Evolutionary conservation across 2,888 invertebrate genomes (phyloP).

Genomic region (Apamea anceps): DNA sequence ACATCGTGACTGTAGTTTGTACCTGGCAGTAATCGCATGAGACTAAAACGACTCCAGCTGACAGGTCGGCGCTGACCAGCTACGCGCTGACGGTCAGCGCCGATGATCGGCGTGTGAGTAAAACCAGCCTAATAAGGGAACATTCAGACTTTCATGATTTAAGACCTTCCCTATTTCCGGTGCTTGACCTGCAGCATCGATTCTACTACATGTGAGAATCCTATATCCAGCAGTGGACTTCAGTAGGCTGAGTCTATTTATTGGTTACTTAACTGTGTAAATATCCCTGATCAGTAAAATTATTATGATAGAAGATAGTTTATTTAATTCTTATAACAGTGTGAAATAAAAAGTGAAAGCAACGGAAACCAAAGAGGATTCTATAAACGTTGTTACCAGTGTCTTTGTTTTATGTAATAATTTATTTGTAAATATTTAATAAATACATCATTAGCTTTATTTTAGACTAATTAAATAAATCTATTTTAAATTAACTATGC

Average conservation of each 20-base stretch:
- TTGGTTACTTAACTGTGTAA: neutral
- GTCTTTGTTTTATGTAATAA: conserved; percentile 45
- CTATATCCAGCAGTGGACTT: neutral
- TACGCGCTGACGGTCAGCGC: too few relatives aligned
- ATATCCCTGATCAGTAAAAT: neutral
- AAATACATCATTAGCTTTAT: conserved; percentile 8
- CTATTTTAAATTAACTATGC: neutral
- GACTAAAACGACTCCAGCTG: too few relatives aligned
- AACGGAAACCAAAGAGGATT: conserved; percentile 61
- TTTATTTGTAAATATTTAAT: conserved; percentile 60
- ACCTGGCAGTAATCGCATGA: too few relatives aligned
- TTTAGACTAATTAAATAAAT: conserved; percentile 28
- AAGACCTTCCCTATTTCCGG: too few relatives aligned
- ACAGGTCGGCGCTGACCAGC: too few relatives aligned
- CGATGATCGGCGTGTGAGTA: too few relatives aligned
- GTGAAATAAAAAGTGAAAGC: neutral
- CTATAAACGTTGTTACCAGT: conserved; percentile 47
- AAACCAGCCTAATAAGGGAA: neutral
- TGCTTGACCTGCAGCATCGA: neutral
- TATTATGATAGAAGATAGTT: neutral
- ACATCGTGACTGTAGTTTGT: too few relatives aligned
- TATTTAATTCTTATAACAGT: neutral
- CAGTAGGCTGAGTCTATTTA: neutral
- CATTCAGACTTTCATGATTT: neutral
- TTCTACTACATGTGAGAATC: neutral